Percentiles rank a stretch among this genome's conserved stretches.
phyloP scores from a whole-genome alignment of 2,888 invertebrate genomes.

The Drosophila lacicola region DNA sequence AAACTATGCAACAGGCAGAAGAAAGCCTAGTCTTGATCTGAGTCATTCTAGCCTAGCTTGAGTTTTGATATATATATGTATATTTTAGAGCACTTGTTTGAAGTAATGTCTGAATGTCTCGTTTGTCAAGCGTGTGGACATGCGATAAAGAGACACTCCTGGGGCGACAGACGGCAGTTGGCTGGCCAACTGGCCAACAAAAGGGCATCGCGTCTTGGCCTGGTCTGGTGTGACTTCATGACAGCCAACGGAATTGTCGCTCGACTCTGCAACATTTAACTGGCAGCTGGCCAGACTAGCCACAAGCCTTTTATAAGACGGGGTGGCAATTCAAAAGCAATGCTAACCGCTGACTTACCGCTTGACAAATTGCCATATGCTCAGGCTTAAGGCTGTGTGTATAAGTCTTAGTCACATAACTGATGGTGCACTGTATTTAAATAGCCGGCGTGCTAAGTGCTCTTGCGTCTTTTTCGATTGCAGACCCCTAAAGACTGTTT shows the following conservation, averaged over 20 bases:
- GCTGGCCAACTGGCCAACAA: slow-evolving; percentile 3
- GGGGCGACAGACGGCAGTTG: slow-evolving; percentile 40
- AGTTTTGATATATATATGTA: too few species aligned
- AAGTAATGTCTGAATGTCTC: slow-evolving; percentile 30
- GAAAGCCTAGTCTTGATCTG: too few species aligned
- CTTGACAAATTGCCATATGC: slow-evolving; percentile 47
- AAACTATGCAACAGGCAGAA: too few species aligned
- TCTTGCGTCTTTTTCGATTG: not conserved
- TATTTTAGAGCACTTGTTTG: slow-evolving; percentile 2
- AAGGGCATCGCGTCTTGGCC: slow-evolving; percentile 43
- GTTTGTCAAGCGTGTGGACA: slow-evolving; percentile 46
- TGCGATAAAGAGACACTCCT: slow-evolving; percentile 34
- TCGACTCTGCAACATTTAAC: slow-evolving; percentile 43
- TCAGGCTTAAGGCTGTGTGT: slow-evolving; percentile 10
- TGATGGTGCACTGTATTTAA: not conserved
- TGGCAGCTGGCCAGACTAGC: slow-evolving; percentile 57
- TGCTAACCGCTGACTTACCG: slow-evolving; percentile 5
- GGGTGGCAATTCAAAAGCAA: slow-evolving; percentile 19
- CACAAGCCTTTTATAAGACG: slow-evolving; percentile 44
- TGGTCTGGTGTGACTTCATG: slow-evolving; percentile 41
- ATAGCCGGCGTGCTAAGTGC: not conserved
- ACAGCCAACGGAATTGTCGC: slow-evolving; percentile 50
- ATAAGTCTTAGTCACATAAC: slow-evolving; percentile 20
- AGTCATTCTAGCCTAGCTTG: too few species aligned
- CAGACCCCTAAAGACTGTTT: too few species aligned